A percentile compares a stretch with the other conserved stretches of the same genome.
Evolutionary conservation across 37 sponge, comb jelly and placozoan species (phyloP).

Genomic region (Beroe forskalii): DNA sequence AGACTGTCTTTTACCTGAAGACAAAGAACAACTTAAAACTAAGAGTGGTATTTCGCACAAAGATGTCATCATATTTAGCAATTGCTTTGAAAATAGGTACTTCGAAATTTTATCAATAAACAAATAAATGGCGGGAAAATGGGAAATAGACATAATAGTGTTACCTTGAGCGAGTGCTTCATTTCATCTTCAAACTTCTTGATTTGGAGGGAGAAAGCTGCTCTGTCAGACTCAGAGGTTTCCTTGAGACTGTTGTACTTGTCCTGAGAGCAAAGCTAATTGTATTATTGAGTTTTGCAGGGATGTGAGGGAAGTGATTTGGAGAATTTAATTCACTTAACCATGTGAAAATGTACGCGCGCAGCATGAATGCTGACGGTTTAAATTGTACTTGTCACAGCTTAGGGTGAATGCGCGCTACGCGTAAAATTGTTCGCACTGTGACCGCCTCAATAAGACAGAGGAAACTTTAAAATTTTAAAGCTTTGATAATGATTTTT

Average conservation of each 20-base stretch:
- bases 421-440: too few relatives aligned
- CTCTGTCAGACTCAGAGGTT: not conserved
- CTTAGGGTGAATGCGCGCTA: not conserved
- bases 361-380: not conserved
- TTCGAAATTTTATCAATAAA: too few relatives aligned
- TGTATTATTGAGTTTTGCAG: too few relatives aligned
- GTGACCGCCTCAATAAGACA: too few relatives aligned
- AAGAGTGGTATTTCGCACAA: not conserved
- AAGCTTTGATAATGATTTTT: too few relatives aligned
- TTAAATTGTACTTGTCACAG: not conserved
- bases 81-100: too few relatives aligned
- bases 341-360: not conserved
- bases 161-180: constrained; percentile 26
- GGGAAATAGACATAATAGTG: too few relatives aligned
- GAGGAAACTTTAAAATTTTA: too few relatives aligned
- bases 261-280: not conserved
- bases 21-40: not conserved
- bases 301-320: too few relatives aligned
- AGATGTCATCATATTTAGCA: too few relatives aligned
- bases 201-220: not conserved
- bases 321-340: too few relatives aligned
- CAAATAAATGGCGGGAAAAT: too few relatives aligned
- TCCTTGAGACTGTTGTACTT: not conserved
- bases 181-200: constrained; percentile 51
- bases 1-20: constrained; percentile 34